Conservation (phyloP, 2,888 invertebrate genomes). For the Heteromyza rotundicornis region DNA sequence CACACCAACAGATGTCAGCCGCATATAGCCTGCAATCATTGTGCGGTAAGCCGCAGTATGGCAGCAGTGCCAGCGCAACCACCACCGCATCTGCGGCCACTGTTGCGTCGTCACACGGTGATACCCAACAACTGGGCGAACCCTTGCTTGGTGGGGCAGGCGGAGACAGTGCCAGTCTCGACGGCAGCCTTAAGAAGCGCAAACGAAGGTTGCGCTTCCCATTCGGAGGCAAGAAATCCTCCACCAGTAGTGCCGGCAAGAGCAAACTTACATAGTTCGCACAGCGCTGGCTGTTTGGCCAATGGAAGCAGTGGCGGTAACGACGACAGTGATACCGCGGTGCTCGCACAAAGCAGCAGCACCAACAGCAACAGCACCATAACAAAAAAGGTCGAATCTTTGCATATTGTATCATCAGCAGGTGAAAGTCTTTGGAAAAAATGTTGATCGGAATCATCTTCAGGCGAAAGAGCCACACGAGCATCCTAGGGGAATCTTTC, state of each 20-base stretch:
- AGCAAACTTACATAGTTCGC: conserved; percentile 24
- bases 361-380: not conserved
- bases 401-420: not conserved
- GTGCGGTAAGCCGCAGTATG: conserved; percentile 11
- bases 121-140: conserved; percentile 33
- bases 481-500: not conserved
- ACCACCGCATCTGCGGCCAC: conserved; percentile 38
- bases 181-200: conserved; percentile 36
- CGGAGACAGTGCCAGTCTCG: conserved; percentile 18
- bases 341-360: not conserved
- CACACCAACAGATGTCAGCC: not conserved
- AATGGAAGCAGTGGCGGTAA: not conserved
- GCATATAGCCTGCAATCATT: conserved; percentile 12
- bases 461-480: too few relatives aligned
- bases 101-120: conserved; percentile 37
- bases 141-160: conserved; percentile 12
- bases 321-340: not conserved
- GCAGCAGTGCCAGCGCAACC: conserved; percentile 26
- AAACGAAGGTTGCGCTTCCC: conserved; percentile 40
- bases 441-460: too few relatives aligned
- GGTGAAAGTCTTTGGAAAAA: not conserved
- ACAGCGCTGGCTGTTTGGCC: conserved; percentile 19
- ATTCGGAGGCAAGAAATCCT: conserved; percentile 30
- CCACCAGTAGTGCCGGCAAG: conserved; percentile 17
- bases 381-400: not conserved